Conservation (phyloP, 2,888 invertebrate species). For the Cheilosia vulpina region DNA sequence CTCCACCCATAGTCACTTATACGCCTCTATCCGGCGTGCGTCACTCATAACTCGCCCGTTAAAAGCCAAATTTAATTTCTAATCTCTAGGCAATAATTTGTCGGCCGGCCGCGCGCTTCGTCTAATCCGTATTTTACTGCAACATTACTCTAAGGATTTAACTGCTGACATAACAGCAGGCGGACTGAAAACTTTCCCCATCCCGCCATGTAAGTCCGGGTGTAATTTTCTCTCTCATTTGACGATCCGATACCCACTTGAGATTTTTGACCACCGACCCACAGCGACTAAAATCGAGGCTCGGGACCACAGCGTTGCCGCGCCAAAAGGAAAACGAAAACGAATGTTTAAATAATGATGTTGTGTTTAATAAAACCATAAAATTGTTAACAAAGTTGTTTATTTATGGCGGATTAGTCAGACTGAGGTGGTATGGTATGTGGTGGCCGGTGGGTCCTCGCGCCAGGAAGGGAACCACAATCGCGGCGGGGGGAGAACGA, state of each 20-base stretch:
- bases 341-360: slow-evolving; percentile 75
- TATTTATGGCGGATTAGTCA: slow-evolving; percentile 73
- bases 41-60: slow-evolving; percentile 38
- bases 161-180: slow-evolving; percentile 32
- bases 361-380: slow-evolving; percentile 75
- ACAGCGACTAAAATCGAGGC: slow-evolving; percentile 59
- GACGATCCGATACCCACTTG: slow-evolving; percentile 65
- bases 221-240: slow-evolving; percentile 65
- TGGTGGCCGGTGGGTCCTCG: background rate
- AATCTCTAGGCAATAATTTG: slow-evolving; percentile 67
- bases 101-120: slow-evolving; percentile 31
- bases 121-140: slow-evolving; percentile 65
- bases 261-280: slow-evolving; percentile 70
- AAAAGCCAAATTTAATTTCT: slow-evolving; percentile 70
- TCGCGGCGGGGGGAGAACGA: slow-evolving; percentile 19
- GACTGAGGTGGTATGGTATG: slow-evolving; percentile 2
- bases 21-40: background rate
- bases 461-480: background rate
- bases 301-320: slow-evolving; percentile 20
- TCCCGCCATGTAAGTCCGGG: slow-evolving; percentile 34
- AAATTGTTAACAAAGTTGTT: slow-evolving; percentile 75
- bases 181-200: background rate
- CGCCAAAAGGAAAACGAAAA: slow-evolving; percentile 62
- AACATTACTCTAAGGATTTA: slow-evolving; percentile 64
- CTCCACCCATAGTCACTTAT: background rate